These are phyloP conservation scores for Isichthys henryi DNA, from an alignment of 2,113 vertebrate species.

Conservation along the genomic window DNA sequence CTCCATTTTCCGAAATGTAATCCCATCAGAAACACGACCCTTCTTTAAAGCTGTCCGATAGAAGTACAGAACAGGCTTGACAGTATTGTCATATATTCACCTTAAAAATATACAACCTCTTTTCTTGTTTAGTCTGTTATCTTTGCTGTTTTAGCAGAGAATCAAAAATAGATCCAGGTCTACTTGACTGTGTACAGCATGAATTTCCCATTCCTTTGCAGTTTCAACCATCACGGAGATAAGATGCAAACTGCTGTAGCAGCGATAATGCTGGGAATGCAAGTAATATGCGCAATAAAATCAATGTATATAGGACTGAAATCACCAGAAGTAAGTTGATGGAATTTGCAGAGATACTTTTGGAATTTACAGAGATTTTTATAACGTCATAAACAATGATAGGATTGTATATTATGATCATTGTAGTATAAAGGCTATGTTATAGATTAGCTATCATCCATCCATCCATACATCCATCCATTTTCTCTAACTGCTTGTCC, in stretches of 20 bases:
- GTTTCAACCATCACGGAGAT: not conserved
- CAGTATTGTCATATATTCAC: not conserved
- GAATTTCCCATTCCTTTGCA: not conserved
- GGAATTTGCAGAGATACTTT: not conserved
- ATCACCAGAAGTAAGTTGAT: not conserved
- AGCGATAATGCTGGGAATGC: not conserved
- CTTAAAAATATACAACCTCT: not conserved
- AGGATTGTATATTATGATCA: not conserved
- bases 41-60: not conserved
- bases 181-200: not conserved
- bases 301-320: not conserved
- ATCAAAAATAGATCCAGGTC: not conserved
- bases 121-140: not conserved
- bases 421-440: not conserved
- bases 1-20: not conserved
- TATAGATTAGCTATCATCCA: not conserved
- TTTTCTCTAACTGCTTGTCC: not conserved
- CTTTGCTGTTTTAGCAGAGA: not conserved
- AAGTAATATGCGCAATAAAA: not conserved
- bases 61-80: not conserved
- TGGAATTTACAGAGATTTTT: not conserved
- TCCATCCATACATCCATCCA: not conserved
- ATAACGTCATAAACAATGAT: not conserved
- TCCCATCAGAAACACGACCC: not conserved
- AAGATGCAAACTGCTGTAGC: not conserved